Percentiles rank a stretch among this genome's conserved stretches.
These are phyloP conservation scores for Propithecus deckenii DNA, from an alignment of 2,797 vertebrate genomes.

Conservation along the genomic window DNA sequence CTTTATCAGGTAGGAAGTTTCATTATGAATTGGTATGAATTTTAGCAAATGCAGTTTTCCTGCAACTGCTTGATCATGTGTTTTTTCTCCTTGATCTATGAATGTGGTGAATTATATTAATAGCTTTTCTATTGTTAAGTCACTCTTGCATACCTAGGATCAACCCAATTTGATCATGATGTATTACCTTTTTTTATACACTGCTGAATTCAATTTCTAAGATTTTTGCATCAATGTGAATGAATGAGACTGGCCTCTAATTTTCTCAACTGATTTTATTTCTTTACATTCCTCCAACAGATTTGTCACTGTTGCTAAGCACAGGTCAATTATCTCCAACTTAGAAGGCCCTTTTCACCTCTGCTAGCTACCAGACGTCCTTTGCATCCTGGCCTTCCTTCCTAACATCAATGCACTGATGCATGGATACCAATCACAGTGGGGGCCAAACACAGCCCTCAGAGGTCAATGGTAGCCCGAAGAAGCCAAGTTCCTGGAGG, in stretches of 20 bases:
- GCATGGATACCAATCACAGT: not conserved
- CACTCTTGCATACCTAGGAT: not conserved
- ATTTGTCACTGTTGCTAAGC: not conserved
- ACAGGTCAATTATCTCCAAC: not conserved
- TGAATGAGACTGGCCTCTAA: not conserved
- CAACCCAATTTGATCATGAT: not conserved
- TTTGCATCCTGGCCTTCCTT: not conserved
- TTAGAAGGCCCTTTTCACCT: not conserved
- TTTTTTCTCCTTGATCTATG: not conserved
- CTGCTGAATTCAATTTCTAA: conserved; percentile 2
- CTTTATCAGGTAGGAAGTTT: conserved; percentile 32
- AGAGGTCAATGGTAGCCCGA: not conserved
- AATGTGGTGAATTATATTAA: conserved; percentile 1
- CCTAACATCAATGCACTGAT: not conserved
- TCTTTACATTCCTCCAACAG: not conserved
- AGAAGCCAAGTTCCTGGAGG: not conserved
- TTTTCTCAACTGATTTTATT: conserved; percentile 36
- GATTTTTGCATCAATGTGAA: not conserved
- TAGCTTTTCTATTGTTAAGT: conserved; percentile 47
- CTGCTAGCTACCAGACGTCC: not conserved
- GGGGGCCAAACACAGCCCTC: not conserved
- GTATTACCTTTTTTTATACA: not conserved
- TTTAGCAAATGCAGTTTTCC: not conserved
- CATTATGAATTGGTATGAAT: not conserved
- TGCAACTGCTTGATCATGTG: not conserved